These are phyloP conservation scores for Oryctolagus cuniculus DNA, from an alignment of 2,113 vertebrate species.

Conservation along the genomic window DNA sequence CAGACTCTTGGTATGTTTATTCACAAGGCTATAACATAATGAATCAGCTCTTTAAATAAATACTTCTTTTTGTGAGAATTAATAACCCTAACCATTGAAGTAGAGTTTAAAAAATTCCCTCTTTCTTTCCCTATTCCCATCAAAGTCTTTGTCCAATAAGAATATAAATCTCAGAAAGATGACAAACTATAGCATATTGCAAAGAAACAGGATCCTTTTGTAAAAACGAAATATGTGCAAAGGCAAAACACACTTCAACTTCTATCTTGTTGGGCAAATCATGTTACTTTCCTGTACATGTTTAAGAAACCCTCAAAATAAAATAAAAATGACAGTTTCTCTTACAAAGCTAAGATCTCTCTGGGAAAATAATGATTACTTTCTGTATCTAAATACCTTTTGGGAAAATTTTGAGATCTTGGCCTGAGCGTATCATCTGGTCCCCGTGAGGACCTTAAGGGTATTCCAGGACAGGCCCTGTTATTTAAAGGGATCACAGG, in stretches of 20 bases:
- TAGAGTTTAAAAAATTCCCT: conserved; percentile 49
- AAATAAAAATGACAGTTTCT: conserved; percentile 29
- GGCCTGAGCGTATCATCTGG: background rate
- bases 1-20: background rate
- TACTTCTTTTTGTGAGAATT: conserved; percentile 59
- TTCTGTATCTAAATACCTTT: background rate
- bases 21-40: background rate
- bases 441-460: background rate
- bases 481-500: background rate
- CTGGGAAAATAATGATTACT: background rate
- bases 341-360: background rate
- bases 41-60: conserved; percentile 67
- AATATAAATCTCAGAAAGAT: conserved; percentile 51
- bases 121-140: background rate
- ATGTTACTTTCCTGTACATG: background rate
- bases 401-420: background rate
- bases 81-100: conserved; percentile 56
- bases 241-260: conserved; percentile 32
- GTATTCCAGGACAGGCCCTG: background rate
- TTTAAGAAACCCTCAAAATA: background rate
- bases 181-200: background rate
- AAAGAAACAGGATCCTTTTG: conserved; percentile 6
- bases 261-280: background rate
- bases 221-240: background rate
- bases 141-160: conserved; percentile 30